phyloP scores from a whole-genome alignment of 2,888 invertebrate species.

The Eudasyphora cyanicolor region DNA sequence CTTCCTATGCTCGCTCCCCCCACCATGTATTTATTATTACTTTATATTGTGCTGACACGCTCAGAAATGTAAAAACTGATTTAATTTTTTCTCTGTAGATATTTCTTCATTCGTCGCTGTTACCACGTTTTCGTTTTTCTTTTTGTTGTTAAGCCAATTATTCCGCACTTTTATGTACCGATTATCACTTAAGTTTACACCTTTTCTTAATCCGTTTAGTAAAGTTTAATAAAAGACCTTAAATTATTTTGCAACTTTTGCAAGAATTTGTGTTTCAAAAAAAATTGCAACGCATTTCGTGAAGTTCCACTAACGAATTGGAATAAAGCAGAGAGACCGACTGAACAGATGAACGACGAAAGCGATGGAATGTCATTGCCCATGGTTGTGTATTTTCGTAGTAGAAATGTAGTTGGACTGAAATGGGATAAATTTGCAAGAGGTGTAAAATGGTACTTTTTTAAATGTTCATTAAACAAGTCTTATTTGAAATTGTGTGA shows the following conservation, averaged over 20 bases:
- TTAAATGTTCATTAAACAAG: no score
- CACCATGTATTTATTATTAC: no score
- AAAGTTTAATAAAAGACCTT: not conserved
- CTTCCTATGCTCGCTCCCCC: no score
- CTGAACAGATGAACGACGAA: conserved; percentile 48
- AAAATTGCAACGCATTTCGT: conserved; percentile 64
- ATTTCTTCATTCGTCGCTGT: conserved; percentile 33
- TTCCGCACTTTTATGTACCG: not conserved
- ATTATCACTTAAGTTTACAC: not conserved
- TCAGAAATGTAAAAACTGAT: conserved; percentile 40
- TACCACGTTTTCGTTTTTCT: conserved; percentile 53
- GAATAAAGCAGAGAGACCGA: conserved; percentile 39
- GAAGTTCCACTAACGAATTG: conserved; percentile 62
- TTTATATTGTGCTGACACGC: no score
- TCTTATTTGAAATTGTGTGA: no score
- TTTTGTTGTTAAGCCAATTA: conserved; percentile 1
- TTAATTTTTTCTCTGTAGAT: not conserved
- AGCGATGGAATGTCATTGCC: conserved; percentile 53
- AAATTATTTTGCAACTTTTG: conserved; percentile 49
- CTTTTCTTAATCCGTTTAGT: not conserved
- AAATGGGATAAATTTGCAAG: no score
- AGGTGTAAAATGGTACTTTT: no score
- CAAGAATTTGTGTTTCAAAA: conserved; percentile 53
- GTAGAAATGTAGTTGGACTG: no score
- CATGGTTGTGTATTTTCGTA: conserved; percentile 48